Evolutionary conservation across 2,888 invertebrate species (phyloP).

Genomic region (Miltochrista miniata): DNA sequence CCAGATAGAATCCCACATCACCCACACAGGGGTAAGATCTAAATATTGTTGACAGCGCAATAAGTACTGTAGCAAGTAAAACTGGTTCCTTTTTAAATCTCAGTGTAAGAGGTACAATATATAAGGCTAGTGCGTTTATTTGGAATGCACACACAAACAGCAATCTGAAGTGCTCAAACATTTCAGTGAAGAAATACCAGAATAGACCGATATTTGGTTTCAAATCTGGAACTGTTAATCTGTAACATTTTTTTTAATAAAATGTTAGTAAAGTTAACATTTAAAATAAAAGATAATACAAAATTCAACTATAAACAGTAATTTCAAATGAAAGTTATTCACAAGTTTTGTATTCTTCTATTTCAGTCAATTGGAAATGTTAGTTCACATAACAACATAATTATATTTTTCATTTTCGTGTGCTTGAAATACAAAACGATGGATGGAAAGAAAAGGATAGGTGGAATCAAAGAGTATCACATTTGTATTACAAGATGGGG

Average conservation of each 20-base stretch:
- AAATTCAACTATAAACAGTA: neutral
- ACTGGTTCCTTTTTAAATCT: slow-evolving; percentile 91
- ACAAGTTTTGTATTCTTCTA: too few species aligned
- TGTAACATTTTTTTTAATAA: slow-evolving; percentile 68
- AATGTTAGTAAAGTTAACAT: slow-evolving; percentile 23
- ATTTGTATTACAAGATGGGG: too few species aligned
- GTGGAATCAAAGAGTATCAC: too few species aligned
- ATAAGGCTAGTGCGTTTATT: slow-evolving; percentile 96
- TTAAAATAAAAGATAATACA: neutral
- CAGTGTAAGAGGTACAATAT: slow-evolving; percentile 93
- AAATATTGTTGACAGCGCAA: slow-evolving; percentile 94
- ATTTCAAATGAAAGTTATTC: too few species aligned
- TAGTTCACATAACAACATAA: too few species aligned
- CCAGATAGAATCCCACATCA: slow-evolving; percentile 96
- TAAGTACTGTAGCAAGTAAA: slow-evolving; percentile 90
- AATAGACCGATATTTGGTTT: slow-evolving; percentile 98
- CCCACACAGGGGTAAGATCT: slow-evolving; percentile 98
- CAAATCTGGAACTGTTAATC: slow-evolving; percentile 95
- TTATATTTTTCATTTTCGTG: too few species aligned
- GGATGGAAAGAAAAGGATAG: too few species aligned
- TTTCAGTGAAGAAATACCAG: slow-evolving; percentile 99
- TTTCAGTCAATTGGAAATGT: too few species aligned
- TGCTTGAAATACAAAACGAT: too few species aligned
- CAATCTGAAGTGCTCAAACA: slow-evolving; percentile 99
- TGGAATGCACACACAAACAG: slow-evolving; percentile 98